A percentile compares a stretch with the other conserved stretches of the same genome.
phyloP scores from a whole-genome alignment of 2,888 invertebrate genomes.

The Rambutsinella grinnellia region DNA sequence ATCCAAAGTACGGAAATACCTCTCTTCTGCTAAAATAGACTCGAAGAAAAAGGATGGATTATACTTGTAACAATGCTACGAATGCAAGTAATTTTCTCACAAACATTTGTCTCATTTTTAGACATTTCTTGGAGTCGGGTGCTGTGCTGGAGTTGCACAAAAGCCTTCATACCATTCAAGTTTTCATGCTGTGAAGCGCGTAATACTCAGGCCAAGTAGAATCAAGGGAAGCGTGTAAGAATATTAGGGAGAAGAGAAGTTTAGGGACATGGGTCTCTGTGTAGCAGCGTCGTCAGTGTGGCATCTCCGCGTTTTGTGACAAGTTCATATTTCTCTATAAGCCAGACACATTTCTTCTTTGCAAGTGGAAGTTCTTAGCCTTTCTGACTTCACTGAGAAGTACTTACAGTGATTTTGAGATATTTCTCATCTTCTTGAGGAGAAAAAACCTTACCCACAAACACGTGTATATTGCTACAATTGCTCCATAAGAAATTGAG shows the following conservation, averaged over 20 bases:
- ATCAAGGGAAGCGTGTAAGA: neutral
- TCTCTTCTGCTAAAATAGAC: no score
- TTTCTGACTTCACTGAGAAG: conserved; percentile 17
- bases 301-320: conserved; percentile 38
- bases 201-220: neutral
- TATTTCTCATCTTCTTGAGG: conserved; percentile 12
- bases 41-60: no score
- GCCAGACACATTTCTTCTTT: conserved; percentile 33
- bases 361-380: conserved; percentile 1
- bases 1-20: no score
- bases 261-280: no score
- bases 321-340: conserved; percentile 48
- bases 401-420: conserved; percentile 14
- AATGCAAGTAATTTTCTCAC: conserved; percentile 23
- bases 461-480: neutral
- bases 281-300: no score
- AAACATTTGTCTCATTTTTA: conserved; percentile 38
- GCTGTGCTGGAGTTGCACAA: neutral
- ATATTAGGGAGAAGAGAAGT: no score
- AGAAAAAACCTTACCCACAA: neutral
- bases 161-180: neutral
- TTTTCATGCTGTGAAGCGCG: neutral
- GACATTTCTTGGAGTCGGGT: neutral
- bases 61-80: no score
- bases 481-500: no score